A percentile compares a stretch with the other conserved stretches of the same genome.
Conservation (phyloP, 2,888 invertebrate species). For the Ophion costatus region DNA sequence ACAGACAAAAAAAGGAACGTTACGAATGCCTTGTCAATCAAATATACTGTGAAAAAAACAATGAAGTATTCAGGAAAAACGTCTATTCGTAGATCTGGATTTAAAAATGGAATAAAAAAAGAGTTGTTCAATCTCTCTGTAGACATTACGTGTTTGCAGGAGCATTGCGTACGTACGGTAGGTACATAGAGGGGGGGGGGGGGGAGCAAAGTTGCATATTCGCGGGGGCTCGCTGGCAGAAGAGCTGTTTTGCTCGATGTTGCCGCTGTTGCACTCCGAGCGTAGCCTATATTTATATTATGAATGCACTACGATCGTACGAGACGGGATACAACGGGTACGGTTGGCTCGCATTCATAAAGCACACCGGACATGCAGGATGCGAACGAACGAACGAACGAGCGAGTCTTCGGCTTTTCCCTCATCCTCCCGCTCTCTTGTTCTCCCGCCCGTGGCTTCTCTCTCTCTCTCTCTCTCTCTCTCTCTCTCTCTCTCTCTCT, state of each 20-base stretch:
- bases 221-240: slow-evolving; percentile 49
- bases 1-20: slow-evolving; percentile 43
- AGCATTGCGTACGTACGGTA: not conserved
- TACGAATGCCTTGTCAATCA: not conserved
- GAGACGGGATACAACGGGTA: slow-evolving; percentile 68
- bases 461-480: slow-evolving; percentile 51
- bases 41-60: not conserved
- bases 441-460: slow-evolving; percentile 10
- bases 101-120: not conserved
- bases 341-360: slow-evolving; percentile 79
- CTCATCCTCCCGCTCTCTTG: slow-evolving; percentile 2
- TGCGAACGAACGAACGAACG: slow-evolving; percentile 72
- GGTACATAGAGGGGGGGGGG: not conserved
- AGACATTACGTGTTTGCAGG: slow-evolving; percentile 6
- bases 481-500: slow-evolving; percentile 65
- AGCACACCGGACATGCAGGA: slow-evolving; percentile 77
- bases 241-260: slow-evolving; percentile 56
- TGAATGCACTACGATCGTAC: slow-evolving; percentile 65
- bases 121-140: not conserved
- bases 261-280: slow-evolving; percentile 38
- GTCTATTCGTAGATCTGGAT: not conserved
- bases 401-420: slow-evolving; percentile 19
- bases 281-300: slow-evolving; percentile 68
- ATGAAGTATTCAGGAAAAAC: not conserved
- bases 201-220: slow-evolving; percentile 46